These are phyloP conservation scores for Orientallactaga bullata DNA, from an alignment of 2,113 vertebrate species.

Conservation along the genomic window DNA sequence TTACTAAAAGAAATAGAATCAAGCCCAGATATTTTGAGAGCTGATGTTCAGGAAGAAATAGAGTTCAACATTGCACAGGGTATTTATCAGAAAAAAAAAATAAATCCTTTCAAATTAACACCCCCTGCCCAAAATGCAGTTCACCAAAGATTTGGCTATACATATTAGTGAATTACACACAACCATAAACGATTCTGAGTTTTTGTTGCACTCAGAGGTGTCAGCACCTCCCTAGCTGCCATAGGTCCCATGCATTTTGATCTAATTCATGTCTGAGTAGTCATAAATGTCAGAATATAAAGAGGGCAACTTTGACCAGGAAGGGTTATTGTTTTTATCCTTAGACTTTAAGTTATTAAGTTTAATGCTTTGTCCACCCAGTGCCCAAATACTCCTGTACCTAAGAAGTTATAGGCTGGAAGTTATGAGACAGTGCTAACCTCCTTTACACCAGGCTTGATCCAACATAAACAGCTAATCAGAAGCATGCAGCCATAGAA, in stretches of 20 bases:
- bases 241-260: constrained; percentile 19
- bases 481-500: neutral
- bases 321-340: neutral
- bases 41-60: neutral
- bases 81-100: constrained; percentile 30
- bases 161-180: neutral
- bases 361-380: neutral
- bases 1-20: neutral
- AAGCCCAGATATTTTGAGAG: neutral
- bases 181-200: neutral
- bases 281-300: neutral
- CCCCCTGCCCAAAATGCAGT: neutral
- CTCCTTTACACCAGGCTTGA: neutral
- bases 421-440: neutral
- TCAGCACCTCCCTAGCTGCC: neutral
- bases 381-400: neutral
- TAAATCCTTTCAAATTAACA: neutral
- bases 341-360: constrained; percentile 11
- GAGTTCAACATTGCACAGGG: neutral
- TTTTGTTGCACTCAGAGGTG: neutral
- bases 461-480: neutral
- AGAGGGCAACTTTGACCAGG: neutral
- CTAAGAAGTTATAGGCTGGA: neutral
- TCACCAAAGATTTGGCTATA: neutral
- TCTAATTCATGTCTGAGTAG: neutral